Base-by-base conservation (phyloP, 2,888 invertebrate genomes). In the Sphaerophoria rueppellii region DNA sequence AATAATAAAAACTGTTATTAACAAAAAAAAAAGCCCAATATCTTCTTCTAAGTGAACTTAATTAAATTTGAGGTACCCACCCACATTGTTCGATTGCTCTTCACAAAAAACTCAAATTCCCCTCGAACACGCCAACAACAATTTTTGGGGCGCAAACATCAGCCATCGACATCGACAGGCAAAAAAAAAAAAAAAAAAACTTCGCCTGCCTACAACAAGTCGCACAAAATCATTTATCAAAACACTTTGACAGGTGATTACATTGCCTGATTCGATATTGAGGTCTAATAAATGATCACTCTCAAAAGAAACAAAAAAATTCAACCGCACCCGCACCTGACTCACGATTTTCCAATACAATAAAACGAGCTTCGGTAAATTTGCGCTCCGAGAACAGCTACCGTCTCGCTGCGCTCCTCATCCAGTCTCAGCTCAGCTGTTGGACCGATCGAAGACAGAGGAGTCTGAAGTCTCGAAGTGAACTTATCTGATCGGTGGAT, bases 241-340 rank as follows among this genome's bases (percentile, higher is more conserved):
- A 85, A 85, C 85, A 85, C 76, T 81, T 85, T 85, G 85, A 85
- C 85, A 85, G 85, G 85, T 85, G 85, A 85, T 85, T 85, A 85
- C 85, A 81, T 73, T 81, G 69, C 81, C 50, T 43, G 73, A 57
- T 76, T 69, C 40, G 73, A 50, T 76, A 85, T 80, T 85, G 81
- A 85, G 70, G 85, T 65, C 77, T 85, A 58, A 54, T 81, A 85
- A 85, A 85, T 85, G 77, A 85, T 81, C 80, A 81, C 77, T 81
- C 77, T 63, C 11, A 81, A 60, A 76, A 85, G 24, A 24, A 24
- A 24, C 24, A 24, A 24, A 24, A 24, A 24, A 24, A 24, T 2
- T 24, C 2, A 43, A 67, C 85, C 85, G 85, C 85, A 85, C 85
- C 85, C 85, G 85, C 85, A 85, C 85, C 85, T 85, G 85, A 85